Base-by-base conservation (phyloP, 1,140 invertebrate genomes). In the Drosophila ananassae region DNA sequence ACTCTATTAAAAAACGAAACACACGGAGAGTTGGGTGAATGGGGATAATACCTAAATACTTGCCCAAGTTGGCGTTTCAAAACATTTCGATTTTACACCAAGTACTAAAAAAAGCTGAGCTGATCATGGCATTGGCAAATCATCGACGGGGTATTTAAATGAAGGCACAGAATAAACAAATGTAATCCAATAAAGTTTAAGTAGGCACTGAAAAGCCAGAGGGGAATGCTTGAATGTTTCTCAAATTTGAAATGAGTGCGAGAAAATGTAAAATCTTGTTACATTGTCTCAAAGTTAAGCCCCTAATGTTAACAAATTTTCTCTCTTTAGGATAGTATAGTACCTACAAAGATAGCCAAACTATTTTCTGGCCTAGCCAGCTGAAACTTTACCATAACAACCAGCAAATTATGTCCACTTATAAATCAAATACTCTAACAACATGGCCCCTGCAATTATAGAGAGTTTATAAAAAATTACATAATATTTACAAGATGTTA, bases 401-500 rank as follows among this genome's bases (percentile, higher is more conserved):
- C 63, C 57, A 69, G 47, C 48, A 44, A 85, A 85, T 73, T 68
- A 81, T 81, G 71, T 41, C 51, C 57, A 72, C 78, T 79, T 87
- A 87, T 87, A 87, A 87, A 87, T 87, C 82, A 87, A 87, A 78
- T 81, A 62, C 41, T 17, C 82, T 63, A 87, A 87, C 81, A 81
- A 87, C 75, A 60, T 64, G 74, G 21, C 48, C 74, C 47, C 82
- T 87, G 73, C 87, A 87, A 87, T 87, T 87, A 87, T 76, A 66
- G 67, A 62, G 80, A 87, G 78, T 81, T 81, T 81, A 77, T 77
- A 76, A 81, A 87, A 85, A 87, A 87, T 87, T 87, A 87, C 82
- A 87, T 71, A 87, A 87, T 87, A 87, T 87, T 87, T 87, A 87
- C 82, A 87, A 87, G 82, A 85, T 85, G 82, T 87, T 87, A 87